phyloP scores from a whole-genome alignment of 2,888 invertebrate species.

The Drosophila mercatorum region DNA sequence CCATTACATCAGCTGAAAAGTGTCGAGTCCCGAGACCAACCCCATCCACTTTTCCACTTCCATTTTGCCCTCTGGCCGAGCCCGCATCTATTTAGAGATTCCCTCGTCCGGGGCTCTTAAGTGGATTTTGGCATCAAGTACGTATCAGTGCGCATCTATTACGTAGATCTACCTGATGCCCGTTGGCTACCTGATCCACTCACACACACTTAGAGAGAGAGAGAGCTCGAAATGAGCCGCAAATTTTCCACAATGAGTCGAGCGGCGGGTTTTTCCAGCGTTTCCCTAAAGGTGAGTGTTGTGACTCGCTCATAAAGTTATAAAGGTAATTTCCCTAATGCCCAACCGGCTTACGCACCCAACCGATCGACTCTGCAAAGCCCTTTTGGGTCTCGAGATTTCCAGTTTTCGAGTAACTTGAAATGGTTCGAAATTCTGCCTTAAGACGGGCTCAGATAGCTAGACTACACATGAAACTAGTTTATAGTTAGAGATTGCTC shows the following conservation, averaged over 20 bases:
- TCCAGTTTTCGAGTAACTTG: neutral
- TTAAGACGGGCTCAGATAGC: neutral
- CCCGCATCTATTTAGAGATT: slow-evolving; percentile 1
- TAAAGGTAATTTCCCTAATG: slow-evolving; percentile 44
- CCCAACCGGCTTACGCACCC: slow-evolving; percentile 16
- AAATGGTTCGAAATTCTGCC: neutral
- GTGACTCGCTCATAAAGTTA: slow-evolving; percentile 39
- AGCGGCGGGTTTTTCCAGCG: slow-evolving; percentile 60
- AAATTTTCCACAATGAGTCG: slow-evolving; percentile 76
- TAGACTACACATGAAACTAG: neutral
- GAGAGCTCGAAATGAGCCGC: slow-evolving; percentile 59
- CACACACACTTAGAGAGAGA: neutral
- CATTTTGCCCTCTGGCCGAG: neutral
- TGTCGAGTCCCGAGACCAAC: slow-evolving; percentile 34
- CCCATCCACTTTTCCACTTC: slow-evolving; percentile 4
- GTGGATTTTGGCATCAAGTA: slow-evolving; percentile 55
- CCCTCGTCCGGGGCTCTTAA: slow-evolving; percentile 24
- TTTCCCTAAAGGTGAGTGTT: slow-evolving; percentile 36
- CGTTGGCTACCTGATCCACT: slow-evolving; percentile 42
- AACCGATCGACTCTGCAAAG: slow-evolving; percentile 19
- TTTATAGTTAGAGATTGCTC: neutral
- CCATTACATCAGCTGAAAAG: slow-evolving; percentile 65
- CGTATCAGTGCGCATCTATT: slow-evolving; percentile 11
- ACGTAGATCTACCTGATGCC: slow-evolving; percentile 39
- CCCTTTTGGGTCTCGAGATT: slow-evolving; percentile 4